phyloP scores from a whole-genome alignment of 2,797 vertebrate species.

The Eutrigla gurnardus region DNA sequence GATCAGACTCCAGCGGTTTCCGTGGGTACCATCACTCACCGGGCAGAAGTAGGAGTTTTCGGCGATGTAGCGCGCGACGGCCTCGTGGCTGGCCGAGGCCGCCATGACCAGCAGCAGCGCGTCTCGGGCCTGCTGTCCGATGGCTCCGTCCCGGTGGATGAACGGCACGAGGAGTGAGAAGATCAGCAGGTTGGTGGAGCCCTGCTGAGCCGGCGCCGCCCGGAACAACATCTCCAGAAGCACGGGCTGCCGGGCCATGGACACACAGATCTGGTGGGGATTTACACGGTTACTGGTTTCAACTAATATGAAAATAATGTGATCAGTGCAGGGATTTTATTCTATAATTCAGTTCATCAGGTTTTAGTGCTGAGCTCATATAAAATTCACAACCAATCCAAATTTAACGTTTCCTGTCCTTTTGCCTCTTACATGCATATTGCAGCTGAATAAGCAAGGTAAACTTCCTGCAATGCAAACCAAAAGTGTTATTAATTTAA shows the following conservation, averaged over 20 bases:
- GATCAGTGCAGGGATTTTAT: not conserved
- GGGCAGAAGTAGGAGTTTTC: constrained; percentile 99
- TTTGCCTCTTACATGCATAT: not conserved
- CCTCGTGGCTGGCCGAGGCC: constrained; percentile 88
- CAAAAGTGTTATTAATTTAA: not conserved
- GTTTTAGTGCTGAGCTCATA: not conserved
- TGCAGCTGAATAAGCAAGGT: not conserved
- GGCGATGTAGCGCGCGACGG: constrained; percentile 90
- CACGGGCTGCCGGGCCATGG: constrained; percentile 90
- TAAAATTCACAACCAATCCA: not conserved
- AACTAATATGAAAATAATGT: no score
- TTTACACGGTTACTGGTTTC: not conserved
- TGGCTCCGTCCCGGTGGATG: constrained; percentile 93
- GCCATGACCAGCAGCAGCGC: constrained; percentile 97
- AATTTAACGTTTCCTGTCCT: not conserved
- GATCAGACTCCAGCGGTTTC: no score
- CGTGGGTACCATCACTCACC: constrained; percentile 75
- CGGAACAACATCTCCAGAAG: constrained; percentile 93
- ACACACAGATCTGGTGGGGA: constrained; percentile 86
- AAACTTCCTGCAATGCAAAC: not conserved
- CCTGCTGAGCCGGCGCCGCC: constrained; percentile 84
- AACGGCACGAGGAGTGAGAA: constrained; percentile 97
- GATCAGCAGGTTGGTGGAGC: constrained; percentile 91
- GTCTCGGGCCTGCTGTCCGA: constrained; percentile 95
- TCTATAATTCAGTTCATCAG: not conserved